Conservation (phyloP, 2,113 vertebrate genomes). For the Oostethus manadensis region DNA sequence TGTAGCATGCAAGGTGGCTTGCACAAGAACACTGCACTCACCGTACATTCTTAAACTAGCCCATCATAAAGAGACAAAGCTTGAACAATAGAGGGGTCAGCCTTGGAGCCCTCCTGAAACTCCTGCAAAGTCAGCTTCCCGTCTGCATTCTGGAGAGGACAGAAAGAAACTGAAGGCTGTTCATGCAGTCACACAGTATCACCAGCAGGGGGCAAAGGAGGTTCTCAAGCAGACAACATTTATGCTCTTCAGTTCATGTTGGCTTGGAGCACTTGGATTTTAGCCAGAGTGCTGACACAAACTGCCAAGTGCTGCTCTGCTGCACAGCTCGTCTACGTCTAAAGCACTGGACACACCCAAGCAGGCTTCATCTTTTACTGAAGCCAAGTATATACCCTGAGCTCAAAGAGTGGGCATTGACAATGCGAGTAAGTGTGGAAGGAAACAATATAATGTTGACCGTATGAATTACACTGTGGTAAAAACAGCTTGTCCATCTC, state of each 20-base stretch:
- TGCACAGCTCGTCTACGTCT: conserved; percentile 24
- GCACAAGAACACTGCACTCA: conserved; percentile 64
- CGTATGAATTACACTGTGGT: conserved; percentile 45
- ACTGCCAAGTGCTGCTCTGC: conserved; percentile 41
- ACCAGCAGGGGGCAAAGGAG: conserved; percentile 61
- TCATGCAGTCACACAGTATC: conserved; percentile 8
- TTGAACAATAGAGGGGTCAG: conserved; percentile 96
- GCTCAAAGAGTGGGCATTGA: conserved; percentile 22
- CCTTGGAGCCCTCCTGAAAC: conserved; percentile 97
- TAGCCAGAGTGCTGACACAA: conserved; percentile 41
- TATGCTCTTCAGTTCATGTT: conserved; percentile 18
- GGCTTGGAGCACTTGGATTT: conserved; percentile 41
- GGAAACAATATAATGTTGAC: conserved; percentile 39
- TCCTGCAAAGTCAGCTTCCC: conserved; percentile 97
- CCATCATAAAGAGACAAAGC: conserved; percentile 95
- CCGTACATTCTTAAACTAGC: conserved; percentile 86
- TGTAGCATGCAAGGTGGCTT: conserved; percentile 6
- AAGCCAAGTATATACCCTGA: conserved; percentile 33
- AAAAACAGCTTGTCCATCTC: conserved; percentile 25
- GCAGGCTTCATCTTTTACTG: conserved; percentile 46
- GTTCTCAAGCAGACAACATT: conserved; percentile 10
- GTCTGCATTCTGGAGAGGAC: conserved; percentile 82
- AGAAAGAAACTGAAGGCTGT: conserved; percentile 7
- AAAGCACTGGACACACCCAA: conserved; percentile 31
- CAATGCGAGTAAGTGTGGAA: conserved; percentile 17